phyloP scores from a whole-genome alignment of 2,113 vertebrate genomes.

The Anolis carolinensis region DNA sequence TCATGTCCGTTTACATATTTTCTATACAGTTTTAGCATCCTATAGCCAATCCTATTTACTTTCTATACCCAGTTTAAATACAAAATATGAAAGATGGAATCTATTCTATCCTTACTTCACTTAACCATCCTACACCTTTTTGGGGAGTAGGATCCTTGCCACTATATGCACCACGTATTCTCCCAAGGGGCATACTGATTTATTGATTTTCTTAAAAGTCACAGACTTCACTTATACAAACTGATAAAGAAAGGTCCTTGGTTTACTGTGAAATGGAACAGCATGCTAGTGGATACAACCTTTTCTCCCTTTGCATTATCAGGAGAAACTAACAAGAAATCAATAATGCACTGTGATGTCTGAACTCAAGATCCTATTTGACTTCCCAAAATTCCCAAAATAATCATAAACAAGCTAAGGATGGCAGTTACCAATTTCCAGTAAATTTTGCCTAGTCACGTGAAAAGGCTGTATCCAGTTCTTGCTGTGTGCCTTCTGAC shows the following conservation, averaged over 20 bases:
- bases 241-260: neutral
- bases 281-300: neutral
- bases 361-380: neutral
- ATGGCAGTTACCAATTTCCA: neutral
- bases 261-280: neutral
- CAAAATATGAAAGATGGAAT: neutral
- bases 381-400: neutral
- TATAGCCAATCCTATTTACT: neutral
- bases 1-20: neutral
- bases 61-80: neutral
- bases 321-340: neutral
- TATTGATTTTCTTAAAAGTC: neutral
- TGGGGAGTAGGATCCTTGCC: neutral
- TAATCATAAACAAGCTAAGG: neutral
- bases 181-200: neutral
- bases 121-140: neutral
- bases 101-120: neutral
- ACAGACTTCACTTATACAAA: neutral
- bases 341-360: neutral
- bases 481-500: too few species aligned
- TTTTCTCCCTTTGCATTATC: neutral
- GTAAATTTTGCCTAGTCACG: neutral
- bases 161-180: neutral
- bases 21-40: neutral
- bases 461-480: neutral